Evolutionary conservation across 2,888 invertebrate genomes (phyloP).

Genomic region (Rhorus exstirpatorius): DNA sequence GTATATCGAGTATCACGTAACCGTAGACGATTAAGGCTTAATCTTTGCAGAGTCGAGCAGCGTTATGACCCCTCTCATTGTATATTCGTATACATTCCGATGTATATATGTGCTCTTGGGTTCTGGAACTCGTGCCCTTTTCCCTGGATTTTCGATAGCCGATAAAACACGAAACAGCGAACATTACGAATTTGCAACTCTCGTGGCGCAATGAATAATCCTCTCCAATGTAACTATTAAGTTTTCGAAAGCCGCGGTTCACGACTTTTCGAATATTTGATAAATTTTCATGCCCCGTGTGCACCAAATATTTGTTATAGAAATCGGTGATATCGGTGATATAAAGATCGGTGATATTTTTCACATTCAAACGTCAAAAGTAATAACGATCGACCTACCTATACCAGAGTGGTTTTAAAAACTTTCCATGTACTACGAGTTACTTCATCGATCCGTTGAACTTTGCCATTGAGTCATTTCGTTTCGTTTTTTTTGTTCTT

Average conservation of each 20-base stretch:
- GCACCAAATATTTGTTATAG: too few species aligned
- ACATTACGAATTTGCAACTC: not conserved
- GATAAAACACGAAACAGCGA: not conserved
- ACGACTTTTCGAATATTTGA: too few species aligned
- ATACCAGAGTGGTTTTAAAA: not conserved
- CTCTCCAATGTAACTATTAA: too few species aligned
- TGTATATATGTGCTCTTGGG: constrained; percentile 33
- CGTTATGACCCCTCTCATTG: not conserved
- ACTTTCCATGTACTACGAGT: not conserved
- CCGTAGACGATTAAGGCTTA: constrained; percentile 77
- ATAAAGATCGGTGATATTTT: not conserved
- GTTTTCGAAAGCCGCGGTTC: too few species aligned
- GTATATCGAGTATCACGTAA: constrained; percentile 78
- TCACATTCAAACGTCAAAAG: not conserved
- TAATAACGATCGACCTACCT: not conserved
- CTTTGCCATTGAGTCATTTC: constrained; percentile 17
- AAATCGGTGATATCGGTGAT: too few species aligned
- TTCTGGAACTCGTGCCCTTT: constrained; percentile 48
- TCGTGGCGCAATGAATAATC: not conserved
- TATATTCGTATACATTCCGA: constrained; percentile 43
- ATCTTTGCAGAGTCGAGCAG: constrained; percentile 41
- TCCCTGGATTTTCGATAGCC: constrained; percentile 37
- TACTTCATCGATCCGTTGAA: not conserved
- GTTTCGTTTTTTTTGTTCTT: not conserved
- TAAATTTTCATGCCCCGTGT: too few species aligned